Conservation (phyloP, 2,888 invertebrate species). For the Plagodis pulveraria region DNA sequence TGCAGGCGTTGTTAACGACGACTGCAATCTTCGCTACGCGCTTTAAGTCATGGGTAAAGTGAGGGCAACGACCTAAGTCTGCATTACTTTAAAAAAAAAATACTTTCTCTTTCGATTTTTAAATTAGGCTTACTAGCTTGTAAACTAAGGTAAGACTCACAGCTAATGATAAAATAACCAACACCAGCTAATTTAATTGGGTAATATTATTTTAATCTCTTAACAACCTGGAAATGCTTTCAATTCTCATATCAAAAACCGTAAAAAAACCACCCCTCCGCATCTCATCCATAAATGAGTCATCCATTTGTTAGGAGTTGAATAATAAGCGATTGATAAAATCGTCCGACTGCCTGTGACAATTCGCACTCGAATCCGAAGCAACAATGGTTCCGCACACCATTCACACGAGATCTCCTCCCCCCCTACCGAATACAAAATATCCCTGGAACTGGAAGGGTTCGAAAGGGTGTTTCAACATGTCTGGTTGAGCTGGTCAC, state of each 20-base stretch:
- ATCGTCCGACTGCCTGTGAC: conserved; percentile 76
- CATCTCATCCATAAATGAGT: conserved; percentile 59
- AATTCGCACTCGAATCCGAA: conserved; percentile 78
- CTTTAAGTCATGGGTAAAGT: too few species aligned
- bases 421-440: conserved; percentile 47
- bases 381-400: conserved; percentile 68
- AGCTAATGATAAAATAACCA: too few species aligned
- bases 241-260: conserved; percentile 23
- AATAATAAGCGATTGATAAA: conserved; percentile 79
- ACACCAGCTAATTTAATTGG: conserved; percentile 1
- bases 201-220: conserved; percentile 8
- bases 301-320: conserved; percentile 68
- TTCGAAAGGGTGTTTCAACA: conserved; percentile 51
- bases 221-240: too few species aligned
- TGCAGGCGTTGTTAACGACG: too few species aligned
- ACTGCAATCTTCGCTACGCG: too few species aligned
- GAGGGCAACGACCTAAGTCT: too few species aligned
- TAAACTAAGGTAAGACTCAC: too few species aligned
- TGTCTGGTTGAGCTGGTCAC: conserved; percentile 55
- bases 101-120: too few species aligned
- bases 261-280: conserved; percentile 31
- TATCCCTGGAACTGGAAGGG: conserved; percentile 42
- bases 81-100: too few species aligned
- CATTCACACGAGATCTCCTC: conserved; percentile 51
- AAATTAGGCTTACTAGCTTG: too few species aligned